Evolutionary conservation across 2,888 invertebrate species (phyloP), one percentile per base, ranked within the genome.

Genomic region (Pachycephus smyrnensis): DNA sequence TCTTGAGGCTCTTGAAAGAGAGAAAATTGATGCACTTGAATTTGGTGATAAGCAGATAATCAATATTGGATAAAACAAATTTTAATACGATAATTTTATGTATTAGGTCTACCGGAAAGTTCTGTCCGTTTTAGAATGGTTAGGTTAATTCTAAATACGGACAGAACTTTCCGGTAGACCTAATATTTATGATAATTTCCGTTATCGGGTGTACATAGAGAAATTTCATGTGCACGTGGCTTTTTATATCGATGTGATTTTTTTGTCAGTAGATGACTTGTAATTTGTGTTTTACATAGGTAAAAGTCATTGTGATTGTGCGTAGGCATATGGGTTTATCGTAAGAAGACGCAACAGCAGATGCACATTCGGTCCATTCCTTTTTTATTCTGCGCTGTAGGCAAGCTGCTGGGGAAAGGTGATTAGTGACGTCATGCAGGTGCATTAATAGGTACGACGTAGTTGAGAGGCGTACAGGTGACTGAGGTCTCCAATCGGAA

Each of bases 401-500:
- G 55, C 55, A 6, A 55, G 75, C 76, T 40, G 69, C 79, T 74
- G 77, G 79, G 81, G 82, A 77, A 82, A 85, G 87, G 82, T 86
- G 83, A 87, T 89, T 85, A 86, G 84, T 86, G 84, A 88, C 90
- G 88, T 89, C 86, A 87, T 84, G 84, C 89, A 90, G 89, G 89
- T 90, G 89, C 86, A 89, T 88, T 87, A 88, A 87, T 87, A 87
- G 83, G 80, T 77, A 36, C 76, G 73, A 71, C 31, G 86, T 84
- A 82, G 80, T 79, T 75, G 78, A 80, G 82, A 81, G 80, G 82
- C 83, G 82, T 83, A 86, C 88, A 88, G 89, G 88, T 89, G 89
- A 87, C 82, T 83, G 83, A 85, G 84, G 85, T 90, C 89, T 88
- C 90, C 90, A 90, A 90, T 90, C 86, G 85, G 84, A 85, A 86